These are phyloP conservation scores for Choreutis nemorana DNA, from an alignment of 2,888 invertebrate genomes.

Conservation along the genomic window DNA sequence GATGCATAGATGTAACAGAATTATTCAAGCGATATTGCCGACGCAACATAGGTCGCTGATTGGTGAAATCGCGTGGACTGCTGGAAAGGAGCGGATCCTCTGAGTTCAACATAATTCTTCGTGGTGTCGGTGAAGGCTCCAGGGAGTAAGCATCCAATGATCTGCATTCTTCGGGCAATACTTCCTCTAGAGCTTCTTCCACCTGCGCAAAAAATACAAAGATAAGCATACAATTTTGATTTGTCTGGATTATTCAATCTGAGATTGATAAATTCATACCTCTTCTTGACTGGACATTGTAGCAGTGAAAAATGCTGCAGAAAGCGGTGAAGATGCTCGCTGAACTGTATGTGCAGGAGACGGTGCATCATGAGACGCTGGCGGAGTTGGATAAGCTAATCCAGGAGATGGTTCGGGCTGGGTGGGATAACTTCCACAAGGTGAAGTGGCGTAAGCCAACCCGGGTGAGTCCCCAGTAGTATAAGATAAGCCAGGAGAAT, in stretches of 20 bases:
- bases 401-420: conserved; percentile 70
- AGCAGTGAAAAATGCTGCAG: conserved; percentile 84
- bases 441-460: conserved; percentile 45
- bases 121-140: conserved; percentile 73
- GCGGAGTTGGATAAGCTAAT: conserved; percentile 85
- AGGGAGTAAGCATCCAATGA: conserved; percentile 69
- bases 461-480: conserved; percentile 70
- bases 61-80: conserved; percentile 80
- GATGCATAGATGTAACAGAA: conserved; percentile 31
- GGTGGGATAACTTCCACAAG: conserved; percentile 45
- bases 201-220: conserved; percentile 53
- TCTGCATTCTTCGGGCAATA: conserved; percentile 79
- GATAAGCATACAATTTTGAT: too few relatives aligned
- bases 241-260: neutral
- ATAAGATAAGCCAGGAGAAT: conserved; percentile 76
- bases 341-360: conserved; percentile 70
- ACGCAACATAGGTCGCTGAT: conserved; percentile 40
- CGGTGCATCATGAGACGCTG: conserved; percentile 86
- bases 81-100: conserved; percentile 86
- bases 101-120: conserved; percentile 88
- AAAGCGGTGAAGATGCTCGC: conserved; percentile 81
- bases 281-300: conserved; percentile 88
- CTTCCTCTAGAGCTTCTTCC: conserved; percentile 85
- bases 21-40: conserved; percentile 35
- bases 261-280: conserved; percentile 21